phyloP scores from a whole-genome alignment of 2,797 vertebrate genomes.

The Hypotaenidia philippensis region DNA sequence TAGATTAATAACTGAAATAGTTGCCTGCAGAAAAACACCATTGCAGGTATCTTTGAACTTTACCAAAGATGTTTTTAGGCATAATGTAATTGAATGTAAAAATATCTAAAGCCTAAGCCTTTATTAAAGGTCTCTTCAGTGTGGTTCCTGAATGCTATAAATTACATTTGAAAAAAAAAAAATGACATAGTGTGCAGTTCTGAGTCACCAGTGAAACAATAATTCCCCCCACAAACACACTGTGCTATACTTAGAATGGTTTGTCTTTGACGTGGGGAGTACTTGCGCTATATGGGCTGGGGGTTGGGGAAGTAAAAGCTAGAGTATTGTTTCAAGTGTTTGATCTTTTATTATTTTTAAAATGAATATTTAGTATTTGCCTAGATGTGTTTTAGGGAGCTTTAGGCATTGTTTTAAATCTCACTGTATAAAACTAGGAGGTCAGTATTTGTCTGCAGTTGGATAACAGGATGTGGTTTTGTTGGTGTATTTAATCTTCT shows the following conservation, averaged over 20 bases:
- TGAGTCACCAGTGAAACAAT: not conserved
- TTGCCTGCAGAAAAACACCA: not conserved
- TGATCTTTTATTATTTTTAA: not conserved
- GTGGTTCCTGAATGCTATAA: not conserved
- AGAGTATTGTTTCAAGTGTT: not conserved
- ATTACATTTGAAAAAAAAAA: not conserved
- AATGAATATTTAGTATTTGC: not conserved
- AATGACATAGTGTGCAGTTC: not conserved
- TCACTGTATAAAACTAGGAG: rapidly evolving
- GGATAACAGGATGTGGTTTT: not conserved
- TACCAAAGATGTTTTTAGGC: not conserved
- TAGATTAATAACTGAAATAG: not conserved
- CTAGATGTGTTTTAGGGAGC: not conserved
- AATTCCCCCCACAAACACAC: rapidly evolving
- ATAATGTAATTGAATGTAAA: not conserved
- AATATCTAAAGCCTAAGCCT: not conserved
- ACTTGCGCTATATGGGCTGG: not conserved
- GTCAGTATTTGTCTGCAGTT: not conserved
- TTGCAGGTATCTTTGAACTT: not conserved
- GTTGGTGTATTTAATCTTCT: not conserved
- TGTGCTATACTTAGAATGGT: not conserved
- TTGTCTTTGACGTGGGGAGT: not conserved
- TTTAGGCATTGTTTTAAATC: not conserved
- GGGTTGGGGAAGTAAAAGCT: not conserved
- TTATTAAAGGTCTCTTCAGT: not conserved